phyloP scores from a whole-genome alignment of 2,888 invertebrate genomes.

The Antheraea yamamai region DNA sequence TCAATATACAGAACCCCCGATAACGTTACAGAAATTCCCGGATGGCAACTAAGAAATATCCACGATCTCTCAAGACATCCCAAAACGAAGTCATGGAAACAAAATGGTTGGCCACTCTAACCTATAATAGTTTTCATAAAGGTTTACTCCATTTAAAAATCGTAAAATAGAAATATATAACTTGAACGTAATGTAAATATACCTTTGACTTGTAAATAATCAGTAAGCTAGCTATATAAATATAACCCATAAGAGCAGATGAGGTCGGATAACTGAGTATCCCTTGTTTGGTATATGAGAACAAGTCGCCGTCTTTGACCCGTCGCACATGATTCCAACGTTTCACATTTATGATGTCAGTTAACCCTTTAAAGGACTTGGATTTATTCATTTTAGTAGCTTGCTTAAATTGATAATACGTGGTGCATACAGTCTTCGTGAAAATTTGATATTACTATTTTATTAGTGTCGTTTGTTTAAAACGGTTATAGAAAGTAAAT shows the following conservation, averaged over 20 bases:
- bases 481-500: background rate
- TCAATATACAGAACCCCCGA: too few species aligned
- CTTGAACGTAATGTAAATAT: background rate
- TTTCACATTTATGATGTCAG: constrained; percentile 8
- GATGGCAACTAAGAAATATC: too few species aligned
- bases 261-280: constrained; percentile 39
- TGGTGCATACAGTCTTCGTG: too few species aligned
- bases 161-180: background rate
- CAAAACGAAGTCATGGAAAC: too few species aligned
- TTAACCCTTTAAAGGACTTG: background rate
- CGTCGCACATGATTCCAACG: background rate
- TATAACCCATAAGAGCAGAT: constrained; percentile 33
- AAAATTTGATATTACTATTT: background rate
- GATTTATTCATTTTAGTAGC: background rate
- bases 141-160: background rate
- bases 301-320: constrained; percentile 11
- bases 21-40: too few species aligned
- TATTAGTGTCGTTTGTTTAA: background rate
- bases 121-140: background rate
- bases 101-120: background rate
- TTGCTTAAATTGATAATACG: background rate
- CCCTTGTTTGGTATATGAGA: constrained; percentile 27
- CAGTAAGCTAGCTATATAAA: background rate
- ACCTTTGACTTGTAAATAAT: background rate
- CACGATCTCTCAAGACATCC: too few species aligned